Conservation (phyloP, 2,888 invertebrate species). For the Aquatica leii region DNA sequence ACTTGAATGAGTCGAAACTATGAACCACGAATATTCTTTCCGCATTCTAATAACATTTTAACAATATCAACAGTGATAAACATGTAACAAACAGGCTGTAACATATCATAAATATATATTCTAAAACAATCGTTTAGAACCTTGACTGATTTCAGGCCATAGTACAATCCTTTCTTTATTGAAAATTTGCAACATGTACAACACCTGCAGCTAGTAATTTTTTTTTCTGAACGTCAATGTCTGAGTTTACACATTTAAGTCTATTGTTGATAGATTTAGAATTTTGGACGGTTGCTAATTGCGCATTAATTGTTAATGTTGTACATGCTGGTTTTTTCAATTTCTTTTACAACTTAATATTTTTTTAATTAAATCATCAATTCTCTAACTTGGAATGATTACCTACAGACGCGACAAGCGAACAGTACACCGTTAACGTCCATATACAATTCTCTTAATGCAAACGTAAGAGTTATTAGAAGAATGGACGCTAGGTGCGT, state of each 20-base stretch:
- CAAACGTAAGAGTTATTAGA: conserved; percentile 21
- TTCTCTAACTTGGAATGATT: conserved; percentile 54
- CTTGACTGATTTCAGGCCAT: conserved; percentile 35
- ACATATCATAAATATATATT: conserved; percentile 50
- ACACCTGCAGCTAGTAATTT: background rate
- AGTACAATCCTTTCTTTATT: conserved; percentile 11
- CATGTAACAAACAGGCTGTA: conserved; percentile 59
- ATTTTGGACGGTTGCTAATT: conserved; percentile 4
- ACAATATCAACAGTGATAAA: conserved; percentile 59
- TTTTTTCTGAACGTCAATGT: no score
- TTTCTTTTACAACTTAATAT: conserved; percentile 15
- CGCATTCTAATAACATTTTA: conserved; percentile 49
- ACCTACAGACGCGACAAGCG: conserved; percentile 50
- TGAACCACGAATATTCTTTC: conserved; percentile 11
- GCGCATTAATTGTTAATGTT: conserved; percentile 3
- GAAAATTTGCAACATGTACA: conserved; percentile 6
- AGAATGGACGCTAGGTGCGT: conserved; percentile 35
- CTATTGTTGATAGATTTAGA: background rate
- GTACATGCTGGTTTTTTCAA: conserved; percentile 23
- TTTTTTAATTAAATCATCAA: conserved; percentile 38
- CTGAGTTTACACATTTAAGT: no score
- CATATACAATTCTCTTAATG: conserved; percentile 34
- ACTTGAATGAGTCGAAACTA: conserved; percentile 25
- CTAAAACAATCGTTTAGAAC: conserved; percentile 40
- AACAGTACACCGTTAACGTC: conserved; percentile 28